Evolutionary conservation across 2,797 vertebrate genomes (phyloP).

Genomic region (Onychomys torridus): DNA sequence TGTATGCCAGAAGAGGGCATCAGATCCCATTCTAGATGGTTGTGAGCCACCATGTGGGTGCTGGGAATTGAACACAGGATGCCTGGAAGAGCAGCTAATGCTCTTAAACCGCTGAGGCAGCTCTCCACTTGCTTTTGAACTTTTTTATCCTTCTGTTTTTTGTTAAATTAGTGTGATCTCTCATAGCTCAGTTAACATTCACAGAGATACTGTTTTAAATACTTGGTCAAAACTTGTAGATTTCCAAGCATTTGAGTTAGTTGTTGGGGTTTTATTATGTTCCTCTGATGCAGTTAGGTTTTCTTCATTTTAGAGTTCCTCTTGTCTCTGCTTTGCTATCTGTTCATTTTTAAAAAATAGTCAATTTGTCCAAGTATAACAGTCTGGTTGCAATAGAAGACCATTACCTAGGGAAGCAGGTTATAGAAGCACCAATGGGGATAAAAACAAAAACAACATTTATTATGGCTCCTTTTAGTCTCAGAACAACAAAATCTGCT

Average conservation of each 20-base stretch:
- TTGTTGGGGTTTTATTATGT: not conserved
- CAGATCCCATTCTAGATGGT: not conserved
- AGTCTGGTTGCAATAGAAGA: not conserved
- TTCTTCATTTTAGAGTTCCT: not conserved
- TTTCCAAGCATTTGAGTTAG: not conserved
- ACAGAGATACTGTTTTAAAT: not conserved
- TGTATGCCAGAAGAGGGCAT: not conserved
- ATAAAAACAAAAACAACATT: not conserved
- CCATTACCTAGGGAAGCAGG: not conserved
- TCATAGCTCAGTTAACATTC: not conserved
- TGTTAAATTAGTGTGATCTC: not conserved
- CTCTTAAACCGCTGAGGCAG: not conserved
- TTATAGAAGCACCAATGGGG: not conserved
- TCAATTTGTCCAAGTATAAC: not conserved
- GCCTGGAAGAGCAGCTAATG: not conserved
- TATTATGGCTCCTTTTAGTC: constrained; percentile 1
- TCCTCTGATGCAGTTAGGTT: not conserved
- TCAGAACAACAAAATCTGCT: not conserved
- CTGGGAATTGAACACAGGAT: not conserved
- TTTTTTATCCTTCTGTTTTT: not conserved
- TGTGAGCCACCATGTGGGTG: not conserved
- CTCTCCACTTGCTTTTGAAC: not conserved
- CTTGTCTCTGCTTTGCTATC: not conserved
- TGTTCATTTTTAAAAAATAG: not conserved
- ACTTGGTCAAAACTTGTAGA: not conserved